Conservation (phyloP, 2,888 invertebrate species). For the Entomobrya multifasciata region DNA sequence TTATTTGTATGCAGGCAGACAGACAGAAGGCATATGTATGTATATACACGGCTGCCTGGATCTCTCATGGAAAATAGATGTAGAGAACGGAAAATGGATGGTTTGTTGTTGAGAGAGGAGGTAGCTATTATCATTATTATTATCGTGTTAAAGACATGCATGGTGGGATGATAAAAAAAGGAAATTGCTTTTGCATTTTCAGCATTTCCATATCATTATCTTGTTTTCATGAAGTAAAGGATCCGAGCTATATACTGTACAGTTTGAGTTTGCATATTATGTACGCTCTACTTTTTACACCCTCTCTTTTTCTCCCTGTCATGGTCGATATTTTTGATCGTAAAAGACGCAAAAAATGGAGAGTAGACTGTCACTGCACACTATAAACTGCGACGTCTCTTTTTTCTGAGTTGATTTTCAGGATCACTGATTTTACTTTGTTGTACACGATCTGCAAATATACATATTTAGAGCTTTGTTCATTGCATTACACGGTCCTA, state of each 20-base stretch:
- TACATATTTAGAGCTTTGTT: background rate
- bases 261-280: too few relatives aligned
- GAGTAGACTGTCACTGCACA: constrained; percentile 8
- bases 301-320: background rate
- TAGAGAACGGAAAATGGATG: constrained; percentile 7
- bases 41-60: background rate
- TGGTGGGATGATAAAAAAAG: constrained; percentile 44
- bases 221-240: constrained; percentile 18
- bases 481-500: constrained; percentile 29
- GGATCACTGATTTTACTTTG: constrained; percentile 36
- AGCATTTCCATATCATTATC: constrained; percentile 42
- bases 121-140: constrained; percentile 43
- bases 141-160: constrained; percentile 46
- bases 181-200: constrained; percentile 42
- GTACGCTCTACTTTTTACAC: constrained; percentile 25
- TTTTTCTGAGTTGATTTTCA: constrained; percentile 38
- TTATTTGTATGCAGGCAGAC: constrained; percentile 21
- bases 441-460: constrained; percentile 7
- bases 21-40: background rate
- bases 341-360: constrained; percentile 15
- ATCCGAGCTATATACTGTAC: constrained; percentile 10
- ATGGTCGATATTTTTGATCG: constrained; percentile 39
- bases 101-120: constrained; percentile 25
- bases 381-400: background rate
- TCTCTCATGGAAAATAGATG: background rate